phyloP scores from a whole-genome alignment of 2,797 vertebrate genomes.

The Peromyscus attwateri region DNA sequence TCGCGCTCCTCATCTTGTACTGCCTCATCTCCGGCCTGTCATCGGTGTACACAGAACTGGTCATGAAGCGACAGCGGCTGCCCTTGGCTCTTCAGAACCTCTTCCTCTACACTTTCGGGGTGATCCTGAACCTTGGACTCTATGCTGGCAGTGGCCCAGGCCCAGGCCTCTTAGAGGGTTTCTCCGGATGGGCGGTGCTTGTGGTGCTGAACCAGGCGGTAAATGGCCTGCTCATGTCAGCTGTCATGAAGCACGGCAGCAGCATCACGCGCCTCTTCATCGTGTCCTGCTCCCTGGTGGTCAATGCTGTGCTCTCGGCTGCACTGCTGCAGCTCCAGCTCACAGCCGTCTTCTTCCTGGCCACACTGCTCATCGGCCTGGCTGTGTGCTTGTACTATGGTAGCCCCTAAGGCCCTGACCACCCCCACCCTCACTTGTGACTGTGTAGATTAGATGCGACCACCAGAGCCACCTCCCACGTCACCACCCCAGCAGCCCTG shows the following conservation, averaged over 20 bases:
- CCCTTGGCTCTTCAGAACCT: slow-evolving; percentile 96
- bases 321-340: slow-evolving; percentile 92
- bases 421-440: background rate
- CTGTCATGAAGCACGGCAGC: slow-evolving; percentile 96
- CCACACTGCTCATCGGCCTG: slow-evolving; percentile 90
- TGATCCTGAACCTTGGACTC: slow-evolving; percentile 90
- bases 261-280: slow-evolving; percentile 96
- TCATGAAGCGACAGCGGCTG: slow-evolving; percentile 93
- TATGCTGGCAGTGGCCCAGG: slow-evolving; percentile 85
- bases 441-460: background rate
- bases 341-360: slow-evolving; percentile 92
- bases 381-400: slow-evolving; percentile 95
- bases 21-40: slow-evolving; percentile 94
- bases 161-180: slow-evolving; percentile 92
- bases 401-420: slow-evolving; percentile 69
- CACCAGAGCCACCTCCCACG: slow-evolving; percentile 23
- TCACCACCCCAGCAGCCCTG: slow-evolving; percentile 17
- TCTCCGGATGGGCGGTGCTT: slow-evolving; percentile 90
- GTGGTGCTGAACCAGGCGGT: slow-evolving; percentile 93
- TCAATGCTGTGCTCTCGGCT: slow-evolving; percentile 94
- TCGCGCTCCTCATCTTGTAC: slow-evolving; percentile 92
- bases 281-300: slow-evolving; percentile 96
- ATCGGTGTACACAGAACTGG: slow-evolving; percentile 94
- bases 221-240: slow-evolving; percentile 96
- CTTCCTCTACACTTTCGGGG: slow-evolving; percentile 95